Evolutionary conservation across 2,113 vertebrate species (phyloP).

Genomic region (Alethe diademata): DNA sequence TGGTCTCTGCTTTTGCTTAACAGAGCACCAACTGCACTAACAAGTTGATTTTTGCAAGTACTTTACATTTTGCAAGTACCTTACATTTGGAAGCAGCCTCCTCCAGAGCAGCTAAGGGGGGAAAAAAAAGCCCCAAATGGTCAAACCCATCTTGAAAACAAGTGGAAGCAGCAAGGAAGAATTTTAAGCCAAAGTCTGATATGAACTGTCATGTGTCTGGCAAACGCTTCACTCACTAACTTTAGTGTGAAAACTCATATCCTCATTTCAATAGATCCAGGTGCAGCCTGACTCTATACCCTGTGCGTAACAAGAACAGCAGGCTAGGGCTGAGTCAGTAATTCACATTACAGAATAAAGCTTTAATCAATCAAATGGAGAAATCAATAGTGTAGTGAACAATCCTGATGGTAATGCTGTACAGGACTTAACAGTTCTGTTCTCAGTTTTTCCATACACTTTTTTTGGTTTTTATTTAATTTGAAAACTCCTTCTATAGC

Average conservation of each 20-base stretch:
- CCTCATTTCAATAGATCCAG: neutral
- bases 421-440: neutral
- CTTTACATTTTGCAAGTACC: neutral
- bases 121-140: neutral
- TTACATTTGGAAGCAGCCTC: neutral
- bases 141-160: neutral
- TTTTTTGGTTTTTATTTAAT: fast-evolving
- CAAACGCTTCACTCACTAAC: neutral
- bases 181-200: neutral
- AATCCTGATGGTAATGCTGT: neutral
- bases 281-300: neutral
- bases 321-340: neutral
- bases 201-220: neutral
- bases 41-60: neutral
- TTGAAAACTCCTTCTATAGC: neutral
- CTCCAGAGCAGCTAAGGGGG: neutral
- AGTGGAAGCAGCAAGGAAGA: neutral
- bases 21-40: fast-evolving
- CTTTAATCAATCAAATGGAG: conserved; percentile 5
- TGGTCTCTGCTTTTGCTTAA: neutral
- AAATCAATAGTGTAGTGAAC: conserved; percentile 4
- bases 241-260: neutral
- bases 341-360: neutral
- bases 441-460: neutral
- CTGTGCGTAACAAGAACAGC: neutral